Evolutionary conservation across 2,888 invertebrate species (phyloP).

Genomic region (Drosophila parthenogenetica): DNA sequence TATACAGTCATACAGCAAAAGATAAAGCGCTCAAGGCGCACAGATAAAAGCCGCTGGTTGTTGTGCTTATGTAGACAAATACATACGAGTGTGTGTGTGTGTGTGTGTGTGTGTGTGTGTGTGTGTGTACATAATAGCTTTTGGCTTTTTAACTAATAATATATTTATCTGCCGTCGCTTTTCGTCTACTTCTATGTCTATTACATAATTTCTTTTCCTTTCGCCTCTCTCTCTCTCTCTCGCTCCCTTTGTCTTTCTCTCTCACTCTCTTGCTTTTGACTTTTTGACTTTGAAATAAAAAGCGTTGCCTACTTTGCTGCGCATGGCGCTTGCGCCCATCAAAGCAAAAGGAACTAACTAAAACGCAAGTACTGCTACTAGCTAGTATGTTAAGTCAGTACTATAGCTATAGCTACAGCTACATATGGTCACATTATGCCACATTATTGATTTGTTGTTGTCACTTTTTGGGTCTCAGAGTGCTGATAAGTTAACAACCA

Average conservation of each 20-base stretch:
- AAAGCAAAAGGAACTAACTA: conserved; percentile 3
- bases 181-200: conserved; percentile 57
- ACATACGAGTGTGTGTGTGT: neutral
- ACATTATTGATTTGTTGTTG: conserved; percentile 67
- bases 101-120: neutral
- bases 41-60: conserved; percentile 37
- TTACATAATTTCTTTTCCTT: conserved; percentile 64
- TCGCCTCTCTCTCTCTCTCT: neutral
- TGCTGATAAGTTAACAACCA: conserved; percentile 48
- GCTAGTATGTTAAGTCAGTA: conserved; percentile 7
- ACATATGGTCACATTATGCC: conserved; percentile 49
- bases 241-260: conserved; percentile 3
- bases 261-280: conserved; percentile 57
- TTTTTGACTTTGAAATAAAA: conserved; percentile 78
- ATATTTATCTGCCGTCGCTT: conserved; percentile 67
- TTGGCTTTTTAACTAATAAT: conserved; percentile 69
- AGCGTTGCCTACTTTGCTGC: conserved; percentile 70
- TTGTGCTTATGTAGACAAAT: conserved; percentile 13
- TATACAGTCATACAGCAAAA: conserved; percentile 26
- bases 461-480: conserved; percentile 16
- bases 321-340: conserved; percentile 63
- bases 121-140: conserved; percentile 55
- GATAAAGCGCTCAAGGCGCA: conserved; percentile 45
- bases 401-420: conserved; percentile 23
- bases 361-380: conserved; percentile 16